Conservation (phyloP, 2,113 vertebrate species). For the Microtus montanus region DNA sequence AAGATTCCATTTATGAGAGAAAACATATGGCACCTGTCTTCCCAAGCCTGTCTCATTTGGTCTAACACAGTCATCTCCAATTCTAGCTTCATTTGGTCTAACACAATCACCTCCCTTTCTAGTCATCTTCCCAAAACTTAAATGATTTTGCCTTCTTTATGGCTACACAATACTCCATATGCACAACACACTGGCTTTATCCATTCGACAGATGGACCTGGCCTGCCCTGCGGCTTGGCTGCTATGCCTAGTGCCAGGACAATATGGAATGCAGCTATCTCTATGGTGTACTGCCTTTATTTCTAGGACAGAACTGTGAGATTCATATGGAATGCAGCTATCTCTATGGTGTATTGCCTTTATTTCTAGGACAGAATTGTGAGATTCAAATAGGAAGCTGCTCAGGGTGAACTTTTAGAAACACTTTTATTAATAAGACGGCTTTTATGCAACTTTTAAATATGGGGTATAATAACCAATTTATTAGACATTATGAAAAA, state of each 20-base stretch:
- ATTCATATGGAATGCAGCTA: not conserved
- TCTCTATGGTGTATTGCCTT: not conserved
- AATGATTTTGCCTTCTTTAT: not conserved
- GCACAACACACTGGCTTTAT: not conserved
- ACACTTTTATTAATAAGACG: conserved; percentile 26
- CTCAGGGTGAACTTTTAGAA: not conserved
- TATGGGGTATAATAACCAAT: not conserved
- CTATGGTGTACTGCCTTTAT: not conserved
- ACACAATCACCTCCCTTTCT: not conserved
- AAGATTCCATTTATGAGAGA: not conserved
- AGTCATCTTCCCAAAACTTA: not conserved
- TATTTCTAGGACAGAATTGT: not conserved
- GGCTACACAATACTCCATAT: not conserved
- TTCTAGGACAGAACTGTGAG: not conserved
- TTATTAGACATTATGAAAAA: conserved; percentile 14
- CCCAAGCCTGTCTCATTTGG: not conserved
- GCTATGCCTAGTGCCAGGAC: not conserved
- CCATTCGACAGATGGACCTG: not conserved
- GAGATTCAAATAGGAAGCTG: too few relatives aligned
- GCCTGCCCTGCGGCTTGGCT: not conserved
- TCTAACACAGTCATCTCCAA: not conserved
- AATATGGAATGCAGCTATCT: not conserved
- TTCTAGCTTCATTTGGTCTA: not conserved
- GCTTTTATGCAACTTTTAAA: conserved; percentile 19
- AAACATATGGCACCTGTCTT: not conserved